These are phyloP conservation scores for Phymorhynchus buccinoides DNA, from an alignment of 1,140 invertebrate species.

Conservation along the genomic window DNA sequence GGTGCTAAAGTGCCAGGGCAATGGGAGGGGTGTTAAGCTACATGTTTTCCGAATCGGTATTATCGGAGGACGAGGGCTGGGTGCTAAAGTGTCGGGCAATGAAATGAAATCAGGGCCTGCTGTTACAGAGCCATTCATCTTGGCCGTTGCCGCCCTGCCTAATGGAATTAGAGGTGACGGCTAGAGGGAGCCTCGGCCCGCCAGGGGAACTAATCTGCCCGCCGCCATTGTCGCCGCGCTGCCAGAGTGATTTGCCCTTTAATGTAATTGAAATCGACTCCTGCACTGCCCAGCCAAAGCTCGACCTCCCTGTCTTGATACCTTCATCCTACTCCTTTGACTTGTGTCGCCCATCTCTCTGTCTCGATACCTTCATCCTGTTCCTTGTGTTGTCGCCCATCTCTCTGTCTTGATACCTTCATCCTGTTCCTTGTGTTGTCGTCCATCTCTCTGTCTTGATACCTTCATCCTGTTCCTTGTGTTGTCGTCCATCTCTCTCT, in stretches of 20 bases:
- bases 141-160: constrained; percentile 18
- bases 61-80: too few species aligned
- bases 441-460: neutral
- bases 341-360: neutral
- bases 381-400: too few species aligned
- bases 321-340: too few species aligned
- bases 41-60: too few species aligned
- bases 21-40: too few species aligned
- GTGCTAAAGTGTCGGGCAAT: constrained; percentile 27
- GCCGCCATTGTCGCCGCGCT: constrained; percentile 32
- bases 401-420: neutral
- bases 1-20: too few species aligned
- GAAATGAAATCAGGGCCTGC: constrained; percentile 37
- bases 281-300: neutral
- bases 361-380: neutral
- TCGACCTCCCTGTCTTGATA: neutral
- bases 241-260: constrained; percentile 41
- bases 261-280: constrained; percentile 42
- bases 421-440: constrained; percentile 7
- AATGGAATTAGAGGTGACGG: constrained; percentile 43
- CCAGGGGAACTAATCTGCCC: constrained; percentile 38
- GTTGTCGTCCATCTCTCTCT: neutral
- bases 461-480: neutral
- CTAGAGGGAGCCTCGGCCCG: constrained; percentile 38
- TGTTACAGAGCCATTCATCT: constrained; percentile 37